Percentiles rank a stretch among this genome's conserved stretches.
Evolutionary conservation across 2,888 invertebrate genomes (phyloP).

Genomic region (Eupithecia dodoneata): DNA sequence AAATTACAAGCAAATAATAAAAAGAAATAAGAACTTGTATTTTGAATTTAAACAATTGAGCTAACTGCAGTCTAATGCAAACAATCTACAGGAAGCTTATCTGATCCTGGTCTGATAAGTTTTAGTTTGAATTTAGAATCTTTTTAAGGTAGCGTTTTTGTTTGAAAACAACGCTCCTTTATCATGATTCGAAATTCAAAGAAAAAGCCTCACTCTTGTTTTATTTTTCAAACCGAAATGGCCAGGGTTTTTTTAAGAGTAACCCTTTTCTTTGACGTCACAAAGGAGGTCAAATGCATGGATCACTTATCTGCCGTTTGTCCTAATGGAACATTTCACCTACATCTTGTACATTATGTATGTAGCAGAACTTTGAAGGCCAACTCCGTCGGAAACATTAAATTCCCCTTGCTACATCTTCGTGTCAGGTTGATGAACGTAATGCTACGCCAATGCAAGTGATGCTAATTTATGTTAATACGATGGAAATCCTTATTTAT

Average conservation of each 20-base stretch:
- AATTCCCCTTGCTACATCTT: slow-evolving; percentile 14
- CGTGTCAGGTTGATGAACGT: slow-evolving; percentile 22
- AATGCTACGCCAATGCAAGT: slow-evolving; percentile 14
- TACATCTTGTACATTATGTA: neutral
- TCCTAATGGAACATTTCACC: slow-evolving; percentile 4
- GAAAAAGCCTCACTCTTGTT: neutral
- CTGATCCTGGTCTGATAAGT: neutral
- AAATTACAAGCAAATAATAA: too few species aligned
- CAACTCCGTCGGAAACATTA: slow-evolving; percentile 12
- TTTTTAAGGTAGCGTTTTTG: neutral
- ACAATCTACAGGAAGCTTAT: too few species aligned
- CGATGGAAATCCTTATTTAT: slow-evolving; percentile 12
- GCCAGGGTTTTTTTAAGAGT: neutral
- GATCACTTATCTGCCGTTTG: slow-evolving; percentile 6
- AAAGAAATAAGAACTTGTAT: too few species aligned
- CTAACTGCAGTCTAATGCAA: too few species aligned
- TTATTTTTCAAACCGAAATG: neutral
- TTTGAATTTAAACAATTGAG: too few species aligned
- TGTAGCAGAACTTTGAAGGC: slow-evolving; percentile 7
- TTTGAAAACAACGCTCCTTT: neutral
- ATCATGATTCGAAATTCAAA: slow-evolving; percentile 1
- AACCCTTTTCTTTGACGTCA: slow-evolving; percentile 4
- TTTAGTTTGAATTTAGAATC: neutral
- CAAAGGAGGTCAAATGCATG: slow-evolving; percentile 8
- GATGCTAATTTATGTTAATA: slow-evolving; percentile 22